A percentile compares a stretch with the other conserved stretches of the same genome.
These are phyloP conservation scores for Mastigias papua DNA, from an alignment of 30 jellyfish, hydroid and myxozoan genomes.

Conservation along the genomic window DNA sequence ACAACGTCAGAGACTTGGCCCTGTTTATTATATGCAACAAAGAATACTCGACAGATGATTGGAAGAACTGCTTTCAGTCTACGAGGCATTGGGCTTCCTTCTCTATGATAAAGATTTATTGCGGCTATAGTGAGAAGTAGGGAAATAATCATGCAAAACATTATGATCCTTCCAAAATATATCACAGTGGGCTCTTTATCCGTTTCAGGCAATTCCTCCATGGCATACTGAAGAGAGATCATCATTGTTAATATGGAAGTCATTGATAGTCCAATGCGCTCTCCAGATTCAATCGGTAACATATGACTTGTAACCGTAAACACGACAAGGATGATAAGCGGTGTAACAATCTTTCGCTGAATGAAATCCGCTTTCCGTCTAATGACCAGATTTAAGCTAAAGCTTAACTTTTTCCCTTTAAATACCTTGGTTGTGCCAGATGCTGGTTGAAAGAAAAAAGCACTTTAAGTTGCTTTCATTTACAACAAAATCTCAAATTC, in stretches of 20 bases:
- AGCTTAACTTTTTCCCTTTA: neutral
- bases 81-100: constrained; percentile 37
- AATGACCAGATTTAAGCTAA: neutral
- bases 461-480: neutral
- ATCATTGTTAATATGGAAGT: constrained; percentile 47
- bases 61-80: neutral
- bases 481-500: too few relatives aligned
- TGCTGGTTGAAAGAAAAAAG: neutral
- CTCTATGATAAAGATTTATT: constrained; percentile 12
- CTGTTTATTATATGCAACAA: neutral
- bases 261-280: constrained; percentile 46
- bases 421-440: neutral
- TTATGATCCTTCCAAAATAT: neutral
- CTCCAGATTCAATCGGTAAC: constrained; percentile 53
- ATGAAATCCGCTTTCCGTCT: constrained; percentile 22
- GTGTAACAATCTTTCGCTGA: constrained; percentile 10
- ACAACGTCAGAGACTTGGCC: neutral
- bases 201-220: constrained; percentile 39
- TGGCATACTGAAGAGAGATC: constrained; percentile 28
- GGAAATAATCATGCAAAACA: constrained; percentile 22
- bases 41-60: constrained; percentile 9
- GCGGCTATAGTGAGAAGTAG: constrained; percentile 21
- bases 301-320: constrained; percentile 7
- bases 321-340: constrained; percentile 2
- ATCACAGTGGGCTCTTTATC: constrained; percentile 27